A percentile compares a stretch with the other conserved stretches of the same genome.
phyloP scores from a whole-genome alignment of 64 coral and sea anemone species.

The Cladopsammia gracilis region DNA sequence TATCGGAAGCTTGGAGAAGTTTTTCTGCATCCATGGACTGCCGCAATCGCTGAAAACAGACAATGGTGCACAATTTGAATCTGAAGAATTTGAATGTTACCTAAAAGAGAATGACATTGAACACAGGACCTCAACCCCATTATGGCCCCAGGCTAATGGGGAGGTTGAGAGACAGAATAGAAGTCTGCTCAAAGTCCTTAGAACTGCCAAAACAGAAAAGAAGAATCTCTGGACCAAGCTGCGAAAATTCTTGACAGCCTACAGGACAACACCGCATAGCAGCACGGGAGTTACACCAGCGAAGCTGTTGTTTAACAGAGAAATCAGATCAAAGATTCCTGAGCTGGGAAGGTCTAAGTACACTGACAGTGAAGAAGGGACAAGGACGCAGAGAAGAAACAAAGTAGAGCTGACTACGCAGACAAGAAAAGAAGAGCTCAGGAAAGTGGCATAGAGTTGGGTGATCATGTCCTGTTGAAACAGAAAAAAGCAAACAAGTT shows the following conservation, averaged over 20 bases:
- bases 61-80: slow-evolving; percentile 52
- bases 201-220: slow-evolving; percentile 34
- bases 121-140: slow-evolving; percentile 25
- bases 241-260: slow-evolving; percentile 33
- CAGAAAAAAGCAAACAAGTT: slow-evolving; percentile 70
- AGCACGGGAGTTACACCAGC: background rate
- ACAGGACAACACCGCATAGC: slow-evolving; percentile 58
- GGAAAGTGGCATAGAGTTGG: slow-evolving; percentile 19
- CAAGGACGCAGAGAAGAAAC: slow-evolving; percentile 30
- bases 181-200: slow-evolving; percentile 35
- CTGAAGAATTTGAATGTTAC: slow-evolving; percentile 55
- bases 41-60: slow-evolving; percentile 58
- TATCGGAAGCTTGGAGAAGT: slow-evolving; percentile 45
- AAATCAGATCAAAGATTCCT: slow-evolving; percentile 1
- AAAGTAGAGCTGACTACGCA: slow-evolving; percentile 36
- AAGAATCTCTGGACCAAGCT: slow-evolving; percentile 20
- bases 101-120: slow-evolving; percentile 55
- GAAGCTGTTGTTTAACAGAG: background rate
- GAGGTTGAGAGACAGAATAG: slow-evolving; percentile 60
- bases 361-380: slow-evolving; percentile 31
- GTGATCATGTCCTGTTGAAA: slow-evolving; percentile 53
- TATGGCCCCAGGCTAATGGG: slow-evolving; percentile 59
- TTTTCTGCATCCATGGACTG: slow-evolving; percentile 76
- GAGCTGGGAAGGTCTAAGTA: background rate
- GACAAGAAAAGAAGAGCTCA: slow-evolving; percentile 44